Base-by-base conservation (phyloP, 2,797 vertebrate species). In the Urophycis tenuis region DNA sequence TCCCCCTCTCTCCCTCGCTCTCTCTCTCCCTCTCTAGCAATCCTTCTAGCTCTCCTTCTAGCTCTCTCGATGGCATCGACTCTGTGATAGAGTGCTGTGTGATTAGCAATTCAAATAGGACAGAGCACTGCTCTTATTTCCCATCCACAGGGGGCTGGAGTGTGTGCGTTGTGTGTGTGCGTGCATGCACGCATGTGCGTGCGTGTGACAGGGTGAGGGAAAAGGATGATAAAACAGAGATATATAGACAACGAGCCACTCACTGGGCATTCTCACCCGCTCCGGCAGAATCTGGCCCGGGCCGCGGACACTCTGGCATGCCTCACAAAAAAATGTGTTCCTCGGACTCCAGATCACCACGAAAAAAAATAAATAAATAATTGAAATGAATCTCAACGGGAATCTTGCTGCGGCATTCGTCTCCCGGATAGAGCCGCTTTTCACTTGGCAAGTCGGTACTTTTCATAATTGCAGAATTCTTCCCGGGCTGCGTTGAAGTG, bases 21-120 rank as follows among this genome's bases (percentile, higher is more conserved):
- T 71, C 74, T 35, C 53, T 75, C 74, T 17, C 31, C 14, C 69
- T 2, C 69, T 32, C 64, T 29, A 35, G 71, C 75, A 6, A 76
- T 53, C 60, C 64, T 82, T 83, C 79, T 80, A 80, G 4, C 82
- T 78, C 76, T 69, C 81, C 77, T 41, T 75, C 78, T 75, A 80
- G 80, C 85, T 88, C 11, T 45, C 41, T 45, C 41, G 15, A 3
- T 19, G n/a, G n/a, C n/a, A 53, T 53, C 49, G 17, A 53, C 49
- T n/a, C 19, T 19, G 49, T 53, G 49, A 53, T 53, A n/a, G 83
- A 87, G 82, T 71, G 79, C 35, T 3, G 14, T 77, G 75, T 75
- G 80, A 91, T 91, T 91, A 88, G 88, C 90, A 90, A 87, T 87
- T 91, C 87, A 88, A 90, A 90, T 88, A 78, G 82, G 72, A 81